Percentiles rank a stretch among this genome's conserved stretches.
These are phyloP conservation scores for Euplexia lucipara DNA, from an alignment of 2,888 invertebrate genomes.

Conservation along the genomic window DNA sequence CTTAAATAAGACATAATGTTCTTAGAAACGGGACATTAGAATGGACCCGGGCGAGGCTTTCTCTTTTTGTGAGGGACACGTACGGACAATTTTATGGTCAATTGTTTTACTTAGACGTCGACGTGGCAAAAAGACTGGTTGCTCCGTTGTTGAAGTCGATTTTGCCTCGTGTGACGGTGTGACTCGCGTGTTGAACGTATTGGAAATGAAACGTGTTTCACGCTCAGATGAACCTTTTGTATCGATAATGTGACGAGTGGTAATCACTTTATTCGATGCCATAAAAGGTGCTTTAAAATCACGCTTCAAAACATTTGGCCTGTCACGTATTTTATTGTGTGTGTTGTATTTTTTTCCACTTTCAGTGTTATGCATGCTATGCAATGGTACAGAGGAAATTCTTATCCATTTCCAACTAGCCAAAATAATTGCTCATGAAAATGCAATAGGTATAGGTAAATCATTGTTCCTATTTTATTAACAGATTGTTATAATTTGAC, in stretches of 20 bases:
- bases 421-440: constrained; percentile 2
- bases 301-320: constrained; percentile 50
- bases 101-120: constrained; percentile 86
- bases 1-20: constrained; percentile 91
- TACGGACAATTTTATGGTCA: constrained; percentile 88
- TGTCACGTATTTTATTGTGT: constrained; percentile 38
- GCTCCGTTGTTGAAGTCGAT: constrained; percentile 62
- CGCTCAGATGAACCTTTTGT: constrained; percentile 71
- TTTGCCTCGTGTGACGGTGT: constrained; percentile 56
- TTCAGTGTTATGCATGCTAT: not conserved
- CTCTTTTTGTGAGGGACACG: constrained; percentile 88
- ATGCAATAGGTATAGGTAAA: too few species aligned
- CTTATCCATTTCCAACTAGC: not conserved
- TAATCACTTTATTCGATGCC: constrained; percentile 69
- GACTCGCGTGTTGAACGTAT: constrained; percentile 64
- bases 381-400: not conserved
- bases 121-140: constrained; percentile 79
- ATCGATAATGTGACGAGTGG: constrained; percentile 66
- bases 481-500: too few species aligned
- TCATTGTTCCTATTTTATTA: too few species aligned
- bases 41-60: constrained; percentile 82
- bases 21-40: constrained; percentile 89
- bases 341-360: constrained; percentile 26
- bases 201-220: constrained; percentile 74
- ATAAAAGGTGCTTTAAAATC: constrained; percentile 64